These are phyloP conservation scores for Ictalurus furcatus DNA, from an alignment of 2,113 vertebrate genomes.

Conservation along the genomic window DNA sequence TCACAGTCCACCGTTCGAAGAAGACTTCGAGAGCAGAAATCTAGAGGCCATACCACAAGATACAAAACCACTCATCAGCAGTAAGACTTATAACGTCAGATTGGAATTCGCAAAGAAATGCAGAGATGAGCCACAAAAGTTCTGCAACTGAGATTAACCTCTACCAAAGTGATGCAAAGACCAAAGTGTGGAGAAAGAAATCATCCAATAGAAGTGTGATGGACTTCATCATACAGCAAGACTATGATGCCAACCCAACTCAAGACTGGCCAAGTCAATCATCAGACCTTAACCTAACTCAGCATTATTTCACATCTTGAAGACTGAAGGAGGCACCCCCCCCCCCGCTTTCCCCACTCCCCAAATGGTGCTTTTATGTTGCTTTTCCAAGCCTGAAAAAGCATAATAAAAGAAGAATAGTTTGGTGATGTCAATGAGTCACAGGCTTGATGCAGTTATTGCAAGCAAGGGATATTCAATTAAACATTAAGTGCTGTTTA, in stretches of 20 bases:
- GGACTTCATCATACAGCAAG: not conserved
- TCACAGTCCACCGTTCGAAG: not conserved
- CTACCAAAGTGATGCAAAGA: not conserved
- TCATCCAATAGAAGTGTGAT: not conserved
- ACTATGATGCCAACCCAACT: not conserved
- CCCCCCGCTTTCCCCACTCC: not conserved
- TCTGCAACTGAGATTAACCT: not conserved
- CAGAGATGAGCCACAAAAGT: not conserved
- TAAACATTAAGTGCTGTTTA: not conserved
- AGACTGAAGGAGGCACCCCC: not conserved
- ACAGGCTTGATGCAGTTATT: too few species aligned
- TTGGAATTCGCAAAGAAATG: not conserved
- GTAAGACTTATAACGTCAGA: not conserved
- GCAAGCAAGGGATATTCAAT: not conserved
- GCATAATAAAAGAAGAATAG: not conserved
- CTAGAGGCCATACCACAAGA: not conserved
- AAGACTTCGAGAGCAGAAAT: not conserved
- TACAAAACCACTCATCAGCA: not conserved
- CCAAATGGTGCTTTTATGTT: too few species aligned
- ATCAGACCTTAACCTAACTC: not conserved
- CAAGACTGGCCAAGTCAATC: not conserved
- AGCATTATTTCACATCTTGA: not conserved
- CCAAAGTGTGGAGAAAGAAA: not conserved
- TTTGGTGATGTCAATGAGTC: not conserved
- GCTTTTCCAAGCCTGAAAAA: not conserved